phyloP scores from a whole-genome alignment of 1,140 invertebrate species.

The Ridgeia piscesae region DNA sequence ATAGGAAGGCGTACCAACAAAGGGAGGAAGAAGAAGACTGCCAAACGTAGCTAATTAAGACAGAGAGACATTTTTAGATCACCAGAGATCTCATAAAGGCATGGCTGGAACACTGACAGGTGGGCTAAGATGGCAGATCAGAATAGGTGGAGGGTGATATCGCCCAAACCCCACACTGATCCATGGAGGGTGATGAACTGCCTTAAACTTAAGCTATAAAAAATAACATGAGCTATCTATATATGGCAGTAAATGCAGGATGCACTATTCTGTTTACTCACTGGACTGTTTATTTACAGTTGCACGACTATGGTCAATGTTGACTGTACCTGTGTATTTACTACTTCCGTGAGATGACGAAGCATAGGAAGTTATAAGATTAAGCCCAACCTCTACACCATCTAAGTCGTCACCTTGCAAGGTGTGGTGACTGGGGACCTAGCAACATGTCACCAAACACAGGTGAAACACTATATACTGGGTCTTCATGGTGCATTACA shows the following conservation, averaged over 20 bases:
- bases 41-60: too few relatives aligned
- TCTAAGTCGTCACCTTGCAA: neutral
- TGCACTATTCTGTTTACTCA: neutral
- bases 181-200: neutral
- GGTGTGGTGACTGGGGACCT: neutral
- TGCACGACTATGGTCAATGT: neutral
- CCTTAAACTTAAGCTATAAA: neutral
- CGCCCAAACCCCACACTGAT: neutral
- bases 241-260: neutral
- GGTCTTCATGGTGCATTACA: neutral
- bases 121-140: neutral
- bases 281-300: neutral
- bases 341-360: neutral
- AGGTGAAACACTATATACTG: neutral
- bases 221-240: neutral
- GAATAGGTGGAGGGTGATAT: neutral
- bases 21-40: too few relatives aligned
- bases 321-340: neutral
- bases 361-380: neutral
- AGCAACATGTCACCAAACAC: neutral
- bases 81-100: too few relatives aligned
- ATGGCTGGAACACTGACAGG: neutral
- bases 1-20: too few relatives aligned
- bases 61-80: too few relatives aligned
- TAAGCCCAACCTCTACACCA: neutral